These are phyloP conservation scores for Rhimphoctona megacephalus DNA, from an alignment of 2,888 invertebrate genomes.

Conservation along the genomic window DNA sequence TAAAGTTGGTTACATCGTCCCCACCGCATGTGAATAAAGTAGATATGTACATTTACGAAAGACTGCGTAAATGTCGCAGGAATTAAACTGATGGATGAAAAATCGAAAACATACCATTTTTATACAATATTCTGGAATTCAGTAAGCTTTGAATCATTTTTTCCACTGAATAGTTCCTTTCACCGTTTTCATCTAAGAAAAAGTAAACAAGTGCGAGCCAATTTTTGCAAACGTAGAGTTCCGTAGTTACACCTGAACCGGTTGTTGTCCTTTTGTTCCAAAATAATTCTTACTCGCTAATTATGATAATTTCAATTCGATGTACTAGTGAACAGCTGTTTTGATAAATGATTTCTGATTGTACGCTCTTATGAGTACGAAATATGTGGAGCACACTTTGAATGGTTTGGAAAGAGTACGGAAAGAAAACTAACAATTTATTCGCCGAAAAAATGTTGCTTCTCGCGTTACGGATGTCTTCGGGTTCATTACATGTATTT, in stretches of 20 bases:
- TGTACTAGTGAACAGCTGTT: background rate
- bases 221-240: too few relatives aligned
- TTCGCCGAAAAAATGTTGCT: too few relatives aligned
- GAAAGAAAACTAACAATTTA: too few relatives aligned
- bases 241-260: too few relatives aligned
- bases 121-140: background rate
- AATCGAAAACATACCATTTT: background rate
- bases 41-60: background rate
- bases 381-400: too few relatives aligned
- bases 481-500: too few relatives aligned
- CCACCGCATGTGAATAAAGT: conserved; percentile 3
- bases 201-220: too few relatives aligned
- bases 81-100: background rate
- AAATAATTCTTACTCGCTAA: too few relatives aligned
- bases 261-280: too few relatives aligned
- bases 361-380: too few relatives aligned
- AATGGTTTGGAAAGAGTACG: too few relatives aligned
- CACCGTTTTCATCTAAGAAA: background rate
- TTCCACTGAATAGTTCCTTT: background rate
- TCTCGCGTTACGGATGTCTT: too few relatives aligned
- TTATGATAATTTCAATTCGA: background rate
- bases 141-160: background rate
- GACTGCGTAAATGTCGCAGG: background rate
- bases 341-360: background rate
- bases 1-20: background rate